phyloP scores from a whole-genome alignment of 2,888 invertebrate genomes.

The Drosophila paranaensis region DNA sequence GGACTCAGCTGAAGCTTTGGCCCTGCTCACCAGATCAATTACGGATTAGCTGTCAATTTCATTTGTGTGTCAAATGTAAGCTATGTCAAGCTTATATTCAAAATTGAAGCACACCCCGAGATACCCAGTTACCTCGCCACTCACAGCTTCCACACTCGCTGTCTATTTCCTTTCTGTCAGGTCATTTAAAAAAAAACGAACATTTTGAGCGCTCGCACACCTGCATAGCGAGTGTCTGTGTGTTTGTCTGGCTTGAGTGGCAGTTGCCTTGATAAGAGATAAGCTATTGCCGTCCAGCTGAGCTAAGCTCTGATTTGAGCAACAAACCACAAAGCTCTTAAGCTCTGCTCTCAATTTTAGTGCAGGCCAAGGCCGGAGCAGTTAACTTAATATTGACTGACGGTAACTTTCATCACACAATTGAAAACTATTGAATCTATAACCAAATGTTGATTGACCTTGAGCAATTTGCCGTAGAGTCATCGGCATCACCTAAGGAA shows the following conservation, averaged over 20 bases:
- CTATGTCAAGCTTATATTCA: slow-evolving; percentile 51
- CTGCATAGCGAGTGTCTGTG: slow-evolving; percentile 24
- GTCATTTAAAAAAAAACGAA: slow-evolving; percentile 58
- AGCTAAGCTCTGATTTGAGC: slow-evolving; percentile 23
- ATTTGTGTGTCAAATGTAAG: slow-evolving; percentile 58
- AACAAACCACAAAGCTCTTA: slow-evolving; percentile 50
- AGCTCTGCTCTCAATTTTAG: slow-evolving; percentile 16
- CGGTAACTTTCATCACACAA: slow-evolving; percentile 50
- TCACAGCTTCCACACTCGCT: not conserved
- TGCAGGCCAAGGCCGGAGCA: slow-evolving; percentile 21
- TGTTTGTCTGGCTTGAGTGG: slow-evolving; percentile 38
- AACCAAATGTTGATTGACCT: slow-evolving; percentile 32
- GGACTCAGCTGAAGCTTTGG: not conserved
- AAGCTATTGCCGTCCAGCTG: slow-evolving; percentile 55
- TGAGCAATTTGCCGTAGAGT: slow-evolving; percentile 37
- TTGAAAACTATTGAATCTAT: slow-evolving; percentile 63
- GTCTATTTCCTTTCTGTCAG: slow-evolving; percentile 3
- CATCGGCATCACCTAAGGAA: slow-evolving; percentile 7
- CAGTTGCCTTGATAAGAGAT: slow-evolving; percentile 63
- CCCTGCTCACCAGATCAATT: slow-evolving; percentile 66
- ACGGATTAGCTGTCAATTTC: slow-evolving; percentile 76
- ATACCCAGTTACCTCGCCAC: not conserved
- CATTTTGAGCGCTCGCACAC: slow-evolving; percentile 52
- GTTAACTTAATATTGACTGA: slow-evolving; percentile 72
- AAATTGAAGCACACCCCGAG: slow-evolving; percentile 50